These are phyloP conservation scores for Coremacera marginata DNA, from an alignment of 2,888 invertebrate species.

Conservation along the genomic window DNA sequence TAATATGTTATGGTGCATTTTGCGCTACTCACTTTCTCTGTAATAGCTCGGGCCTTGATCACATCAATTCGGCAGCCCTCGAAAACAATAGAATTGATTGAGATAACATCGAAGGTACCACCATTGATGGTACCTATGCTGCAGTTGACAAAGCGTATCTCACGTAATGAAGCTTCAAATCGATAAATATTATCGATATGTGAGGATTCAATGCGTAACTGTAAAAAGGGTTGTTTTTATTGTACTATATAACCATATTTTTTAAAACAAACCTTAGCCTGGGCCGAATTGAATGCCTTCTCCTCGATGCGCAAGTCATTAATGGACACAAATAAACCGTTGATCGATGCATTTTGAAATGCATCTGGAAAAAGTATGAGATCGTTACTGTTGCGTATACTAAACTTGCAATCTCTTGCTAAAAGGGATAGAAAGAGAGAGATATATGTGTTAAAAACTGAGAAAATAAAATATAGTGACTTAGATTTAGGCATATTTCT, in stretches of 20 bases:
- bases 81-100: slow-evolving; percentile 63
- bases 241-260: no score
- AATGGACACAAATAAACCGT: slow-evolving; percentile 59
- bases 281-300: slow-evolving; percentile 62
- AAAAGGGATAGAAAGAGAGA: neutral
- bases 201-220: slow-evolving; percentile 63
- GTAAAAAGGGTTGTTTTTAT: slow-evolving; percentile 17
- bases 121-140: slow-evolving; percentile 60
- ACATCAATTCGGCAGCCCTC: slow-evolving; percentile 62
- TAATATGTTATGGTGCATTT: neutral
- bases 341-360: slow-evolving; percentile 61
- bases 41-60: slow-evolving; percentile 63
- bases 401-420: slow-evolving; percentile 63
- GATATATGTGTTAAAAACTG: neutral
- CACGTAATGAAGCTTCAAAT: slow-evolving; percentile 63
- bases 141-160: slow-evolving; percentile 62
- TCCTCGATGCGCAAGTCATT: slow-evolving; percentile 58
- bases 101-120: slow-evolving; percentile 66
- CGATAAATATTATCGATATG: slow-evolving; percentile 59
- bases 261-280: slow-evolving; percentile 58
- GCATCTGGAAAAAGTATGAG: slow-evolving; percentile 60
- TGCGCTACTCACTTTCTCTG: slow-evolving; percentile 58
- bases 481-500: no score
- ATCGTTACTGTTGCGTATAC: slow-evolving; percentile 57
- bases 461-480: neutral